phyloP scores from a whole-genome alignment of 2,888 invertebrate genomes.

The Tanytarsus gracilentus region DNA sequence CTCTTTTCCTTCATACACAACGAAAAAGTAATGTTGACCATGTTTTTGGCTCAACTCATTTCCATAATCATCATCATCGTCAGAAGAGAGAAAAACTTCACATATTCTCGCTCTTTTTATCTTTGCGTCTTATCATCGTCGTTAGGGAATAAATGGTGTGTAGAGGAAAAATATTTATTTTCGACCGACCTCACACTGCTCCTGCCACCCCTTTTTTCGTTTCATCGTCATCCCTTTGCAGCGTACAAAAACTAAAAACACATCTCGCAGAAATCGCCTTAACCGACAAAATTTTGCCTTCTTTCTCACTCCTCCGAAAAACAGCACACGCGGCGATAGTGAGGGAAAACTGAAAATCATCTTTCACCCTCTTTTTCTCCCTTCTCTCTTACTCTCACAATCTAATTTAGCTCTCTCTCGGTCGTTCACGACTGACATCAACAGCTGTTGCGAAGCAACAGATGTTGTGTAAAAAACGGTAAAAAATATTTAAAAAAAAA shows the following conservation, averaged over 20 bases:
- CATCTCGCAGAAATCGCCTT: constrained; percentile 14
- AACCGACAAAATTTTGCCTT: neutral
- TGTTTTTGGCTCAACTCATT: neutral
- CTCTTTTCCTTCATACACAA: no score
- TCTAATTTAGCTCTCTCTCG: neutral
- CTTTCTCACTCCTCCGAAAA: neutral
- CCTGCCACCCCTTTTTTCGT: neutral
- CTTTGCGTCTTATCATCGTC: constrained; percentile 20
- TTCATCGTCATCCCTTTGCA: neutral
- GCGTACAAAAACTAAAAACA: constrained; percentile 10
- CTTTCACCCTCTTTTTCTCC: constrained; percentile 17
- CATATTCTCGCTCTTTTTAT: neutral
- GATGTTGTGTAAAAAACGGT: no score
- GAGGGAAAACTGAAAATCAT: constrained; percentile 24
- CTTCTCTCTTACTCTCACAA: neutral
- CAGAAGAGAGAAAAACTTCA: neutral
- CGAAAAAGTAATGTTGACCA: no score
- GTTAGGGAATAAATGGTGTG: constrained; percentile 12
- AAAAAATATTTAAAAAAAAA: no score
- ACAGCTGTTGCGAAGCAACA: no score
- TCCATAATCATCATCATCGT: constrained; percentile 7
- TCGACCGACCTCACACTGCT: neutral
- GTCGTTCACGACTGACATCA: no score
- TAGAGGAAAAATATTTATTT: neutral
- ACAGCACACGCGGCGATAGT: constrained; percentile 13